These are phyloP conservation scores for Polymixis lichenea DNA, from an alignment of 2,888 invertebrate genomes.

Conservation along the genomic window DNA sequence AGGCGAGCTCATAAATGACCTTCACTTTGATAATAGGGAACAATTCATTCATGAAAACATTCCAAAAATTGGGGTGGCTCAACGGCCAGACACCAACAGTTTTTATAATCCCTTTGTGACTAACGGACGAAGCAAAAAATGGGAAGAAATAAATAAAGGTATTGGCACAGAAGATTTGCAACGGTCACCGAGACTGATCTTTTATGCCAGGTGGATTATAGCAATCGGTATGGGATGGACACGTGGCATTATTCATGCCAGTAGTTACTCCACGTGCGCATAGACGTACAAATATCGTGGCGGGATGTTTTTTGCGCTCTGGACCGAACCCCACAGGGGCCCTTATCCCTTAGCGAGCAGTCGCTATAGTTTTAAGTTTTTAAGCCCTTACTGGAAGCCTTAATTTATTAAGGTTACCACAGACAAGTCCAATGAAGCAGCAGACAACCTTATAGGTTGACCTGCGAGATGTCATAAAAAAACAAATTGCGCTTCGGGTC, in stretches of 20 bases:
- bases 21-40: neutral
- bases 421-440: too few relatives aligned
- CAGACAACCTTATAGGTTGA: neutral
- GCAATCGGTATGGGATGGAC: neutral
- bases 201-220: slow-evolving; percentile 18
- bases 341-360: too few relatives aligned
- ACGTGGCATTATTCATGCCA: slow-evolving; percentile 20
- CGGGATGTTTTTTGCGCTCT: too few relatives aligned
- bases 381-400: too few relatives aligned
- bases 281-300: too few relatives aligned
- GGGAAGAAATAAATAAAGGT: slow-evolving; percentile 6
- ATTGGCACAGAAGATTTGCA: slow-evolving; percentile 30
- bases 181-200: slow-evolving; percentile 26
- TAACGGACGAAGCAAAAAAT: neutral
- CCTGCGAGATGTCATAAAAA: too few relatives aligned
- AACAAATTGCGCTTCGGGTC: too few relatives aligned
- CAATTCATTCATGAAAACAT: neutral
- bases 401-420: too few relatives aligned
- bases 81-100: slow-evolving; percentile 6
- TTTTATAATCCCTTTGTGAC: slow-evolving; percentile 14
- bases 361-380: too few relatives aligned
- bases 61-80: neutral
- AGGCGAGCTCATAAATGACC: neutral
- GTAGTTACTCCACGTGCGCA: neutral
- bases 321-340: too few relatives aligned